Percentiles rank a stretch among this genome's conserved stretches.
phyloP scores from a whole-genome alignment of 2,797 vertebrate genomes.

The Lacerta agilis region DNA sequence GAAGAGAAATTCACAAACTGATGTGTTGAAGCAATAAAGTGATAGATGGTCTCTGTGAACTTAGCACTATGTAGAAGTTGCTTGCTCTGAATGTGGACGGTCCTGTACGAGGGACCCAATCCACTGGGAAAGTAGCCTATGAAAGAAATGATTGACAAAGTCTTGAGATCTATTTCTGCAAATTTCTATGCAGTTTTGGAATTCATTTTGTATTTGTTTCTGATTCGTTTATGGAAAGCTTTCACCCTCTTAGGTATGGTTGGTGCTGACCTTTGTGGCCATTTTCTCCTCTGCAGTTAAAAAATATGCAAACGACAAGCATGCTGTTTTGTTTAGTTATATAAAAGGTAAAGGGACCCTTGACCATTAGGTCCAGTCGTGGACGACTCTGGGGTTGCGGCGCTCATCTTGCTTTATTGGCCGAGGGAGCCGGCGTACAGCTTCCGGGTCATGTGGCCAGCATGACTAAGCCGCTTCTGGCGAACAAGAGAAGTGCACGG shows the following conservation, averaged over 20 bases:
- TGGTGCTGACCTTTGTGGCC: neutral
- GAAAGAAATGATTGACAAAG: neutral
- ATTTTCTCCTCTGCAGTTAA: neutral
- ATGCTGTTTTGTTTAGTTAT: neutral
- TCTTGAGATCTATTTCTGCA: neutral
- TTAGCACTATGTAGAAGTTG: neutral
- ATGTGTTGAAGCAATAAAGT: constrained; percentile 11
- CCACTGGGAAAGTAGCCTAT: neutral
- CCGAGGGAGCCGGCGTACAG: too few species aligned
- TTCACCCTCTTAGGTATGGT: too few species aligned
- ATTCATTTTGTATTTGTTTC: neutral
- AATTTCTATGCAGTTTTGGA: neutral
- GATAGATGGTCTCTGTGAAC: constrained; percentile 3
- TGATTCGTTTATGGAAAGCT: neutral
- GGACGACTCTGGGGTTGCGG: too few species aligned
- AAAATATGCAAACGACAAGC: neutral
- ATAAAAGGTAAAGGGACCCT: too few species aligned
- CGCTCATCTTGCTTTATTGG: too few species aligned
- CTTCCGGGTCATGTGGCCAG: too few species aligned
- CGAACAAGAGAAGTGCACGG: too few species aligned
- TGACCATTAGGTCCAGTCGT: too few species aligned
- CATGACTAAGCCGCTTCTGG: too few species aligned
- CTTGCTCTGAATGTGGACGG: neutral
- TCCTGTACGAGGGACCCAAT: neutral
- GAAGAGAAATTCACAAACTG: constrained; percentile 10